Base-by-base conservation (phyloP, 2,113 vertebrate genomes). In the Lycaon pictus region DNA sequence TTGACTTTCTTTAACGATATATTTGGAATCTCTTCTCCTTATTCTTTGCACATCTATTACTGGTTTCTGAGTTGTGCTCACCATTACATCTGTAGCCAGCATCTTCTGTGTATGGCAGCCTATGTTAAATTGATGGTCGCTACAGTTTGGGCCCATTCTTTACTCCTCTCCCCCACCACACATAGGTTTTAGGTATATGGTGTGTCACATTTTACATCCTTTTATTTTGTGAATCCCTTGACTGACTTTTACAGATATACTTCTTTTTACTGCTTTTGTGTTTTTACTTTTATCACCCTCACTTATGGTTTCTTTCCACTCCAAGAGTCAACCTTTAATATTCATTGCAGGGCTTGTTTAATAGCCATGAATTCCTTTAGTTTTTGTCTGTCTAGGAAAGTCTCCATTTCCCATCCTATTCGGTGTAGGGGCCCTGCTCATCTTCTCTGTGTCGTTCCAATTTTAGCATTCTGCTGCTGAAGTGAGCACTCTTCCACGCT, bases 91-190 rank as follows among this genome's bases (percentile, higher is more conserved):
- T 6, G 2, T 37, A 3, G 22, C 1, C 0, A 11, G 20, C 69
- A 5, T 37, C 69, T 37, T 23, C 11, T 22, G 69, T 35, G 2
- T 16, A 11, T 11, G n/a, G 69, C n/a, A 11, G 17, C 9, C 69
- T 11, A 2, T 0, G 16, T 17, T n/a, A n/a, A 1, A 20, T 23
- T 37, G 69, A 19, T 1, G 69, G 10, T 72, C 11, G 7, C n/a
- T 71, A 16, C 9, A 71, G 67, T 35, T 19, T 17, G 32, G 35
- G 67, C 67, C 67, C n/a, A 2, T 20, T 35, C 67, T 37, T 29
- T 29, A 5, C 35, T 12, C 69, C 7, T 17, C 43, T 32, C 11
- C 35, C 35, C 35, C 19, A 20, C 69, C 11, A 5, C 69, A 11
- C 60, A 43, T 25, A 25, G 60, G 35, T 5, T 37, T 72, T 1